These are phyloP conservation scores for Actinia tenebrosa DNA, from an alignment of 64 coral and sea anemone species.

Conservation along the genomic window DNA sequence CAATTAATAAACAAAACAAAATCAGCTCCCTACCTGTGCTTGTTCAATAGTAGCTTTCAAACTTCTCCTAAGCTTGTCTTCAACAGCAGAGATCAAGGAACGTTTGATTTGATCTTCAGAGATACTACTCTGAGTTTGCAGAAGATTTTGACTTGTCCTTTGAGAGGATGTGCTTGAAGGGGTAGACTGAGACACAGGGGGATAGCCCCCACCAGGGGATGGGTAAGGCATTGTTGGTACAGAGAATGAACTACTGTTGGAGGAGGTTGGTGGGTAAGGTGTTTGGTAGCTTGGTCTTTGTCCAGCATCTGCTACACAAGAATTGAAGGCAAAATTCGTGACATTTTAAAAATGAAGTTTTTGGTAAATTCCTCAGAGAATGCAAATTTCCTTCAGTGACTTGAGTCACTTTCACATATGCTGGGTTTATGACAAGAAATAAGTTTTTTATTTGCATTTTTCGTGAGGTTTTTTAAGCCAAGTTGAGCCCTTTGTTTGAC, in stretches of 20 bases:
- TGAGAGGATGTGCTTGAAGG: conserved; percentile 15
- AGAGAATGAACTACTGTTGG: background rate
- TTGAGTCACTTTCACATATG: too few relatives aligned
- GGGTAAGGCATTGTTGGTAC: conserved; percentile 15
- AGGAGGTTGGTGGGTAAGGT: conserved; percentile 22
- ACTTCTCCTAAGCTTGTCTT: conserved; percentile 80
- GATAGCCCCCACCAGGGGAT: conserved; percentile 15
- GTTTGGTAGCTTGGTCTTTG: conserved; percentile 22
- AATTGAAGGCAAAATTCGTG: background rate
- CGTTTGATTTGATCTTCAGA: conserved; percentile 78
- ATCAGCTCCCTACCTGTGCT: conserved; percentile 60
- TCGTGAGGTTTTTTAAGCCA: too few relatives aligned
- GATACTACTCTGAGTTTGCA: conserved; percentile 38
- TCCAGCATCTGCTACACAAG: conserved; percentile 34
- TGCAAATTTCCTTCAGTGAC: too few relatives aligned
- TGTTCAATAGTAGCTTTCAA: conserved; percentile 78
- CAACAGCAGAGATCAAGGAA: conserved; percentile 71
- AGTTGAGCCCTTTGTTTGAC: too few relatives aligned
- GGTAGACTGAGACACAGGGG: conserved; percentile 40
- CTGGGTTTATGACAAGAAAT: too few relatives aligned
- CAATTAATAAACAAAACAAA: background rate
- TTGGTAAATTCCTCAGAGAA: too few relatives aligned
- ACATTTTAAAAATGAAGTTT: too few relatives aligned
- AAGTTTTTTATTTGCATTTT: too few relatives aligned
- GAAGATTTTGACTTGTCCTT: conserved; percentile 1